These are phyloP conservation scores for Raja brachyura DNA, from an alignment of 2,113 vertebrate genomes.

Conservation along the genomic window DNA sequence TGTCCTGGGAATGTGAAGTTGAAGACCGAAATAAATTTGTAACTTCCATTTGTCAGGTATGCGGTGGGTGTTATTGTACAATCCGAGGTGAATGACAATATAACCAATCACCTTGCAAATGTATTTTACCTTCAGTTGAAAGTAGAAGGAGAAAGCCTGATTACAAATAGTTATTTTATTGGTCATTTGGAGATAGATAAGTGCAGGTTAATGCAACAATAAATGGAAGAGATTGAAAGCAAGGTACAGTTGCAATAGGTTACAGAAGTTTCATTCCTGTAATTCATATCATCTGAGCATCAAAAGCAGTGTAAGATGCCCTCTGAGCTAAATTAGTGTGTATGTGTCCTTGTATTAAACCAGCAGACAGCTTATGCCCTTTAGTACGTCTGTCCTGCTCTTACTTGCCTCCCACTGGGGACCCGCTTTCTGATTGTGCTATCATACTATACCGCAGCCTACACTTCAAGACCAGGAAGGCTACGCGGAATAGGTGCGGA, in stretches of 20 bases:
- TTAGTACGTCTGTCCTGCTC: not conserved
- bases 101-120: not conserved
- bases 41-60: not conserved
- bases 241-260: not conserved
- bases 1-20: not conserved
- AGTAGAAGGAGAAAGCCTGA: not conserved
- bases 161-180: not conserved
- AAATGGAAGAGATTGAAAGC: not conserved
- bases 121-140: not conserved
- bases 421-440: not conserved
- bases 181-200: not conserved
- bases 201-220: conserved; percentile 6
- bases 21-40: not conserved
- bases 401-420: not conserved
- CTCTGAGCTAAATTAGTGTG: not conserved
- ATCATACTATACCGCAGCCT: not conserved
- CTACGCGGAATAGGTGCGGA: too few relatives aligned
- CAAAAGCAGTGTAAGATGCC: not conserved
- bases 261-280: not conserved
- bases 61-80: not conserved
- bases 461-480: too few relatives aligned
- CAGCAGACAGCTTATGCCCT: not conserved
- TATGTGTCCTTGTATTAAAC: not conserved
- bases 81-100: not conserved
- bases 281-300: not conserved